Evolutionary conservation across 1,140 invertebrate species (phyloP), one percentile per base, ranked within the genome.

Genomic region (Gonatopus flavifemur): DNA sequence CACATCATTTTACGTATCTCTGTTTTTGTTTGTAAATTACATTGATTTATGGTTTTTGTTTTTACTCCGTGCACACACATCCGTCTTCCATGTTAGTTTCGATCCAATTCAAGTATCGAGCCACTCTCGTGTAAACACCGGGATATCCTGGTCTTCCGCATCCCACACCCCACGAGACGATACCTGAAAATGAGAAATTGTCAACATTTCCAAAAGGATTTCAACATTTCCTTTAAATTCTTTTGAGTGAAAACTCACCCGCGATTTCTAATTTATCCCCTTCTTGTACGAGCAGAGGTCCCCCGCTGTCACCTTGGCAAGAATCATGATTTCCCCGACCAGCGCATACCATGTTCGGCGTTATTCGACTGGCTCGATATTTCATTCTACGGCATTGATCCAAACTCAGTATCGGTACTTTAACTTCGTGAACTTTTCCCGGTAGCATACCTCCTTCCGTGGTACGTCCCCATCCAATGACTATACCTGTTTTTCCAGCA

Each of bases 271-370:
- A 85, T 72, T 83, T 88, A 43, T 88, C 85, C 12, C 83, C 84
- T 55, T 84, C 83, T 52, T 86, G 85, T 7, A 91, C 69, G 0
- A 91, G 72, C 22, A 92, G 73, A 1, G 90, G 90, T 0, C 90
- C 90, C n/a, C 90, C 90, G 55, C 88, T 90, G 64, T 91, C 89
- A 2, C 90, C 90, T 63, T 85, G 90, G 64, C 91, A 94, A 0
- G 90, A 91, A 74, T 94, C 91, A 58, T 88, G 86, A 7, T 82
- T 84, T 19, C 88, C 87, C 59, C 84, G 82, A 20, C 89, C 89
- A 15, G 89, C 87, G 72, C 88, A 90, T 43, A 89, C 64, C 90
- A 91, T 91, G 65, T 89, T 90, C 43, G 81, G 75, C 12, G 89
- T 92, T 47, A 93, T 93, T 55, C 89, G 80, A 7, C 84, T 84